A percentile compares a stretch with the other conserved stretches of the same genome.
Evolutionary conservation across 2,888 invertebrate genomes (phyloP).

Genomic region (Stenotaenia linearis): DNA sequence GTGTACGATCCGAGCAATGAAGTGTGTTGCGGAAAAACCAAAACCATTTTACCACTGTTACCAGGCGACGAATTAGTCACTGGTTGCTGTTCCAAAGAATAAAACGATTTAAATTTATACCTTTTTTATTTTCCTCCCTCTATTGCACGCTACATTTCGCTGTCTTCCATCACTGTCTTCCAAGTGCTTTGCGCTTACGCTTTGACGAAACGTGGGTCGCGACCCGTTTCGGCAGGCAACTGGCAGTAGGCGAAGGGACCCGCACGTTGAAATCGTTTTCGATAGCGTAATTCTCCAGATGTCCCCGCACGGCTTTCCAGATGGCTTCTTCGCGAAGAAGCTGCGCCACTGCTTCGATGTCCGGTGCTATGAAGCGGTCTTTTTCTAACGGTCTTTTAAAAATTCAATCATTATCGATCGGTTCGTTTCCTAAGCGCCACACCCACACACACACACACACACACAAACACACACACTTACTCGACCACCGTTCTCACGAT

Average conservation of each 20-base stretch:
- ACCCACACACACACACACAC: too few species aligned
- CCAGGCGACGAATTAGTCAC: not conserved
- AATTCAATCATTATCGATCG: not conserved
- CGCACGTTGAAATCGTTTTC: not conserved
- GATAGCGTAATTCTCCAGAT: conserved; percentile 49
- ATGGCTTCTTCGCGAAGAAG: conserved; percentile 52
- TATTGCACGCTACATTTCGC: too few species aligned
- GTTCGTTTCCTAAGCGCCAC: not conserved
- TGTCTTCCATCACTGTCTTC: not conserved
- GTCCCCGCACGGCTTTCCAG: conserved; percentile 53
- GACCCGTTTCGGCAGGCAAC: not conserved
- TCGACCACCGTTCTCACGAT: conserved; percentile 54
- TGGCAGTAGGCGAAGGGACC: not conserved
- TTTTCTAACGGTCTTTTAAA: conserved; percentile 55
- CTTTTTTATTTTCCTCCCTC: too few species aligned
- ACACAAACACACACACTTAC: too few species aligned
- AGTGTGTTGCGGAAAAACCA: not conserved
- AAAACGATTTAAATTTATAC: not conserved
- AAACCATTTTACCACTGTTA: not conserved
- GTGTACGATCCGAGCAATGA: not conserved
- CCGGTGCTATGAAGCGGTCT: conserved; percentile 61
- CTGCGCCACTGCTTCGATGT: conserved; percentile 57
- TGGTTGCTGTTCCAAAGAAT: not conserved
- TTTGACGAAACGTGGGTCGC: too few species aligned
- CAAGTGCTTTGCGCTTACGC: not conserved